Evolutionary conservation across 2,888 invertebrate genomes (phyloP).

Genomic region (Conops quadrifasciatus): DNA sequence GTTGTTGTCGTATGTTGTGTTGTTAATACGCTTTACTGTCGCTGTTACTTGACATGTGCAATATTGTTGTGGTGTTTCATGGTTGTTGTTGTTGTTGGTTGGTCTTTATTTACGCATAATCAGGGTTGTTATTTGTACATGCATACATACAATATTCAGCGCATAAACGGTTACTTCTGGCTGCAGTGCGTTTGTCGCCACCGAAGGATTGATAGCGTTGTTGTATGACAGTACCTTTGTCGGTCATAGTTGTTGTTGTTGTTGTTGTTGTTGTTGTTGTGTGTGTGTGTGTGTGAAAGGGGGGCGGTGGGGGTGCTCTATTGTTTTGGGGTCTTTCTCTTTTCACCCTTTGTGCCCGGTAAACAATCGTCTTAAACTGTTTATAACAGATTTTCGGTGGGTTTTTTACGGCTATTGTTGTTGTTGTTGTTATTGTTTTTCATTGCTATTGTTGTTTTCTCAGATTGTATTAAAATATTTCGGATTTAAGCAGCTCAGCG

Average conservation of each 20-base stretch:
- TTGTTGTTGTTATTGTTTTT: not conserved
- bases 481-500: no score
- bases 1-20: slow-evolving; percentile 14
- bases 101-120: not conserved
- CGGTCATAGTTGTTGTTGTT: not conserved
- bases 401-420: not conserved
- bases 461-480: no score
- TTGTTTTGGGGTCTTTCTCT: no score
- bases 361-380: slow-evolving; percentile 22
- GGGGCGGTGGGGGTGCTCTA: no score
- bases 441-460: not conserved
- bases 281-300: not conserved
- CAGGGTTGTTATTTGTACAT: slow-evolving; percentile 21
- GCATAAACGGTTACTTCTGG: no score
- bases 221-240: not conserved
- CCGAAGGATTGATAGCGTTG: not conserved
- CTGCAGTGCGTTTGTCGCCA: not conserved
- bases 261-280: slow-evolving; percentile 11
- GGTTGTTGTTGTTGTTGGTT: slow-evolving; percentile 1
- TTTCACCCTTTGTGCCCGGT: no score
- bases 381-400: slow-evolving; percentile 3
- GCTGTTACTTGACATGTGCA: slow-evolving; percentile 14
- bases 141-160: not conserved
- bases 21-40: not conserved
- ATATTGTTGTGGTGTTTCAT: not conserved